These are phyloP conservation scores for Scaptomyza montana DNA, from an alignment of 1,140 invertebrate genomes.

Conservation along the genomic window DNA sequence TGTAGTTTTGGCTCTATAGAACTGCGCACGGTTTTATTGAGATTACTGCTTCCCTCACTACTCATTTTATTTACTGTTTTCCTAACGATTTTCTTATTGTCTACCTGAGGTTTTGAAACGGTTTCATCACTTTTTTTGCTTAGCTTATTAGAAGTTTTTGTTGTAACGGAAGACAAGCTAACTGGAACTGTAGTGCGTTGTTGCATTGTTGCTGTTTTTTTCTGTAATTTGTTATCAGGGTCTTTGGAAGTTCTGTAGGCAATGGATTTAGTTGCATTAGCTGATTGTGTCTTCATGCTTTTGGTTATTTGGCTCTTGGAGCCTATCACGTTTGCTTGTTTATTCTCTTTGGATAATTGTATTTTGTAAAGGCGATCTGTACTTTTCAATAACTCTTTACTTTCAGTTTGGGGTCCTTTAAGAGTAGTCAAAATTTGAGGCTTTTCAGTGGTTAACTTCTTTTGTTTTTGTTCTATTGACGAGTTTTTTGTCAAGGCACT, in stretches of 20 bases:
- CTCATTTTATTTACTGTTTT: constrained; percentile 37
- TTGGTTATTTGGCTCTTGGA: constrained; percentile 73
- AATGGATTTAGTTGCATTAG: constrained; percentile 66
- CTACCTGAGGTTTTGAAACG: constrained; percentile 70
- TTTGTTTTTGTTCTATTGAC: constrained; percentile 51
- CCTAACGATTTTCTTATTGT: constrained; percentile 70
- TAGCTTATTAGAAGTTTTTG: constrained; percentile 62
- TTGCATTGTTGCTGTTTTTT: constrained; percentile 56
- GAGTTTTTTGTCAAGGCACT: constrained; percentile 76
- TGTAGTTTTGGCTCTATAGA: constrained; percentile 70
- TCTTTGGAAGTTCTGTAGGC: constrained; percentile 78
- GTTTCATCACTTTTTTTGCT: constrained; percentile 72
- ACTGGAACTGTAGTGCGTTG: constrained; percentile 74
- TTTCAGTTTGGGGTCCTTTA: constrained; percentile 58
- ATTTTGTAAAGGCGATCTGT: constrained; percentile 69
- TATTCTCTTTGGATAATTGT: constrained; percentile 72
- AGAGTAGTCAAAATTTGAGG: constrained; percentile 29
- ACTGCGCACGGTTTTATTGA: constrained; percentile 24
- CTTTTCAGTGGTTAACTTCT: constrained; percentile 42
- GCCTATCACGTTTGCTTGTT: constrained; percentile 74
- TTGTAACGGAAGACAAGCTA: constrained; percentile 70
- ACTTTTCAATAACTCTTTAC: constrained; percentile 64
- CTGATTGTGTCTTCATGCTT: constrained; percentile 78
- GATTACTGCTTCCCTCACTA: constrained; percentile 41
- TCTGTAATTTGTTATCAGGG: constrained; percentile 66